Base-by-base conservation (phyloP, 2,797 vertebrate genomes). In the Adrianichthys oophorus region DNA sequence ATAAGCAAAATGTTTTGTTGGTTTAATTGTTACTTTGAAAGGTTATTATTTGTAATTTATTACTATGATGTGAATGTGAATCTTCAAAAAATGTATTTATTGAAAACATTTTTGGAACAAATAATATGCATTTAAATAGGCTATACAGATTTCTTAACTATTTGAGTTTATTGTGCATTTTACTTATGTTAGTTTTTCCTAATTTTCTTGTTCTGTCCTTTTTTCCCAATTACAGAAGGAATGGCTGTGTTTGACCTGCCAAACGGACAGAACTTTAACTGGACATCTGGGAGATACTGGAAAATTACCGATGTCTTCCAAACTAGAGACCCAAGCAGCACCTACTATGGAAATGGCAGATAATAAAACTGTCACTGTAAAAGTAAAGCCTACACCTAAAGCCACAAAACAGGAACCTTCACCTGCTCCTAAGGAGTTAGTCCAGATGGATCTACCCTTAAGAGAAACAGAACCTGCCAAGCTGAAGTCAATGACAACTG, bases 191-290 rank as follows among this genome's bases (percentile, higher is more conserved):
- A 1, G 1, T 13, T 21, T 43, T 54, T 4, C 43, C 14, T 67
- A 1, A 19, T 51, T 58, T 46, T 6, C n/a, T 68, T 59, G 75
- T 66, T 15, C 16, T 55, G 16, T 72, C 5, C 58, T 72, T 7
- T 66, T 8, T 72, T 52, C 85, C 3, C 12, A 67, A 45, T 89
- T 75, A 44, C 90, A 99, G 98, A 93, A 93, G 77, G 96, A 98
- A 90, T 99, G 98, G 98, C 91, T 98, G 54, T 99, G 98, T 81
- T 92, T 99, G 86, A 98, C 93, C 78, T 99, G 98, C 81, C 97
- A 99, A 85, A 99, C 95, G 60, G 93, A 95, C 80, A 95, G 95
- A 87, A 95, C 96, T 40, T 80, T 98, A 62, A 89, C 89, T 61
- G 96, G 94, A 85, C 93, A 98, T 40, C 88, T 96, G 56, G 95